These are phyloP conservation scores for Eupeodes luniger DNA, from an alignment of 2,888 invertebrate species.

Conservation along the genomic window DNA sequence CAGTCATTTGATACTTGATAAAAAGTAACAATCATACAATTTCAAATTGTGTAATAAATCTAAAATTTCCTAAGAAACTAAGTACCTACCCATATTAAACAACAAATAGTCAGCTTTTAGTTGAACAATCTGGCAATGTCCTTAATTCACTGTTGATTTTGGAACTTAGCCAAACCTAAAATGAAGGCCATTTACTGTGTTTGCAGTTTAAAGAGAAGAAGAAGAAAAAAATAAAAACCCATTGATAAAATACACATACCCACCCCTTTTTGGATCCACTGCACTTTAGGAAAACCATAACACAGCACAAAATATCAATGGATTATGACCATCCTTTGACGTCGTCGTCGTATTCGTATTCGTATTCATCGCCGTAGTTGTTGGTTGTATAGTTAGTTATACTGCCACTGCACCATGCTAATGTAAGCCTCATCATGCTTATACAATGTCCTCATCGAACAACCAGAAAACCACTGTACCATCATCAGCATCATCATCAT, in stretches of 20 bases:
- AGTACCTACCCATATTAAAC: too few relatives aligned
- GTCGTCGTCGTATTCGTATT: constrained; percentile 2
- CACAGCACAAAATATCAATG: constrained; percentile 33
- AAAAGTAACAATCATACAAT: too few relatives aligned
- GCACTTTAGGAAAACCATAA: constrained; percentile 23
- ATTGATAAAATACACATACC: not conserved
- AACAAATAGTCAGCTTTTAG: not conserved
- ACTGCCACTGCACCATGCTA: constrained; percentile 38
- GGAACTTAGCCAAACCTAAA: constrained; percentile 33
- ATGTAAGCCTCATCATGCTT: constrained; percentile 41
- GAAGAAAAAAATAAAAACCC: not conserved
- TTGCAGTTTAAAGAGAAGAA: not conserved
- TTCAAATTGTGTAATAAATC: too few relatives aligned
- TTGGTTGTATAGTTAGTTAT: not conserved
- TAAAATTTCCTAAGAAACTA: too few relatives aligned
- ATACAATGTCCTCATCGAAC: constrained; percentile 36
- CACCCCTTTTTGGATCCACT: constrained; percentile 40
- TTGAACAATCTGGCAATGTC: not conserved
- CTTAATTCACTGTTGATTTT: constrained; percentile 40
- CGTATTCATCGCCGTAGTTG: too few relatives aligned
- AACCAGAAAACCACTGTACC: constrained; percentile 31
- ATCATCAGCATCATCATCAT: constrained; percentile 22
- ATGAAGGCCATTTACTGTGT: constrained; percentile 43
- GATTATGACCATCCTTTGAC: constrained; percentile 32
- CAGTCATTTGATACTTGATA: too few relatives aligned